Percentiles rank a stretch among this genome's conserved stretches.
Evolutionary conservation across 2,888 invertebrate species (phyloP).

Genomic region (Hanleya hanleyi): DNA sequence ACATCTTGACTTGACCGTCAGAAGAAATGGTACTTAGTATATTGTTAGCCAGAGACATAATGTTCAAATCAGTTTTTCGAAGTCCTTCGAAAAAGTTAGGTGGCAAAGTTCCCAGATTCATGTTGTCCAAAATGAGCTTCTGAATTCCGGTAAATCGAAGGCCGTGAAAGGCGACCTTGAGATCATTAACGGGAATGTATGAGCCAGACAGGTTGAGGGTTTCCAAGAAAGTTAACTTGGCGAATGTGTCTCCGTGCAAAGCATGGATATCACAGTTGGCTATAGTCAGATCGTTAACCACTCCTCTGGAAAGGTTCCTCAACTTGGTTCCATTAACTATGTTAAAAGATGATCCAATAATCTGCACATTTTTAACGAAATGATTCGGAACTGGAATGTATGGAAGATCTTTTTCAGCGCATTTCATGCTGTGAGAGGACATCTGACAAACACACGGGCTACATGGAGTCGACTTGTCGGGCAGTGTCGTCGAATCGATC

Average conservation of each 20-base stretch:
- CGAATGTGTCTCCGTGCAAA: neutral
- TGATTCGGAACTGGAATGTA: neutral
- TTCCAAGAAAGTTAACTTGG: neutral
- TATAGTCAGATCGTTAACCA: neutral
- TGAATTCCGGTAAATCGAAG: neutral
- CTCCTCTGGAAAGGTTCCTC: neutral
- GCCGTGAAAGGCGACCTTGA: neutral
- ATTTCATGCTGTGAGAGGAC: too few relatives aligned
- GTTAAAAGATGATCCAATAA: too few relatives aligned
- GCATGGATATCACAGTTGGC: neutral
- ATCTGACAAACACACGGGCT: too few relatives aligned
- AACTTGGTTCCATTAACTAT: neutral
- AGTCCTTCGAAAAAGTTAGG: neutral
- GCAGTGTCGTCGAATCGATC: too few relatives aligned
- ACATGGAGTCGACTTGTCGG: too few relatives aligned
- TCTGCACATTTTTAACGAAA: too few relatives aligned
- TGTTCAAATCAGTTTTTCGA: neutral
- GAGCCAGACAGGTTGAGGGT: neutral
- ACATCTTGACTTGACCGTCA: too few relatives aligned
- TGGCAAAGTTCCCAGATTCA: neutral
- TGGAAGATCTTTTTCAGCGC: neutral
- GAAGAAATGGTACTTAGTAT: neutral
- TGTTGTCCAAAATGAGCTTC: neutral
- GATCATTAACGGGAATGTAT: neutral
- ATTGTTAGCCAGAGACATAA: neutral